Conservation (phyloP, 2,797 vertebrate species). For the Poecilia velifera region DNA sequence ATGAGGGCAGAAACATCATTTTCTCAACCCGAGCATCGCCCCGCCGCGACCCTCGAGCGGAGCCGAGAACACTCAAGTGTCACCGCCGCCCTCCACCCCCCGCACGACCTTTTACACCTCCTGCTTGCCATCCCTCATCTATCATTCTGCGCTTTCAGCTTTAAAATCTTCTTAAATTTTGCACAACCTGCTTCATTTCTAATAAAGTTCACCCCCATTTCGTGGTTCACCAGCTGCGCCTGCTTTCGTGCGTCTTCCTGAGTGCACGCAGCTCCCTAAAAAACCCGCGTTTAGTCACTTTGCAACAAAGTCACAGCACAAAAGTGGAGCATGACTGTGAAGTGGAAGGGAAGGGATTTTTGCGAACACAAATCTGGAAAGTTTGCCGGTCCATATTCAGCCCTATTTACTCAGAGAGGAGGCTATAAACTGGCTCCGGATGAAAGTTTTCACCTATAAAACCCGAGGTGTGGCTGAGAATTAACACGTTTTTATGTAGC, state of each 20-base stretch:
- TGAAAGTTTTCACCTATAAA: background rate
- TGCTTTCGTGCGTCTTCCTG: background rate
- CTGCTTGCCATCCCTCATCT: constrained; percentile 27
- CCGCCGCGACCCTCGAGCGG: constrained; percentile 60
- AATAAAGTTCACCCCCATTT: background rate
- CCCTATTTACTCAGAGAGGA: background rate
- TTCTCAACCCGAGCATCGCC: constrained; percentile 75
- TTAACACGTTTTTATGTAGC: background rate
- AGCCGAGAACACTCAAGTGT: constrained; percentile 71
- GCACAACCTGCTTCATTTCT: background rate
- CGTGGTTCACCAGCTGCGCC: background rate
- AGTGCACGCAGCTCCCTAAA: background rate
- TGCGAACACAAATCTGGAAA: background rate
- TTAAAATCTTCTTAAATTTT: background rate
- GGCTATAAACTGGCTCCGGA: background rate
- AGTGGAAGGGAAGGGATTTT: background rate
- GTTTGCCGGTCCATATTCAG: background rate
- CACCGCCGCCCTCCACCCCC: constrained; percentile 27
- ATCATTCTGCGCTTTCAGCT: background rate
- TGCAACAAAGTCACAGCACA: background rate
- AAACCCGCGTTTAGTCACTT: background rate
- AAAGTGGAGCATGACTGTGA: background rate
- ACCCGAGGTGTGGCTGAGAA: background rate
- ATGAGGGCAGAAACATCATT: constrained; percentile 79
- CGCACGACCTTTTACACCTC: constrained; percentile 46